Conservation (phyloP, 2,797 vertebrate species). For the Molossus molossus region DNA sequence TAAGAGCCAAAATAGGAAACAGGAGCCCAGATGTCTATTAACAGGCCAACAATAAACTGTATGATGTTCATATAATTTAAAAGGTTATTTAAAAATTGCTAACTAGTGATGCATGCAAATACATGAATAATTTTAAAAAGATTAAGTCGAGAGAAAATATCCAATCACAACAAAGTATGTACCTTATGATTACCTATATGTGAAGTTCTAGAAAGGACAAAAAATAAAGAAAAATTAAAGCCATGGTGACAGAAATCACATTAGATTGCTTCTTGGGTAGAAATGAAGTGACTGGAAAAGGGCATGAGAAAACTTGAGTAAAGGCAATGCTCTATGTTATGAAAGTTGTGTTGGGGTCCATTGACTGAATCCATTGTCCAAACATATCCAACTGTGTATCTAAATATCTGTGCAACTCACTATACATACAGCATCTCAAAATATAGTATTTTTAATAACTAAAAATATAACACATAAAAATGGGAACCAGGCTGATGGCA, state of each 20-base stretch:
- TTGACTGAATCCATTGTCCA: background rate
- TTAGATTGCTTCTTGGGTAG: background rate
- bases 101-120: background rate
- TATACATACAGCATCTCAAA: background rate
- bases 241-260: background rate
- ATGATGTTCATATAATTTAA: background rate
- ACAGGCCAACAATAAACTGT: background rate
- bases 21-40: background rate
- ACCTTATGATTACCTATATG: background rate
- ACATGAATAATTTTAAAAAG: background rate
- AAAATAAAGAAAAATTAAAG: background rate
- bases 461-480: background rate
- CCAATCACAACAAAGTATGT: background rate
- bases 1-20: background rate
- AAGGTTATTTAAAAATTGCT: background rate
- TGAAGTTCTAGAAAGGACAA: background rate
- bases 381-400: background rate
- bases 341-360: background rate
- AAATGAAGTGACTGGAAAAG: background rate
- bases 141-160: background rate
- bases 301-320: background rate
- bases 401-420: background rate
- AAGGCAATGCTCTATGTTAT: background rate
- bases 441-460: background rate
- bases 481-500: background rate